phyloP scores from a whole-genome alignment of 2,113 vertebrate species.

The Gallinago jamesoni region DNA sequence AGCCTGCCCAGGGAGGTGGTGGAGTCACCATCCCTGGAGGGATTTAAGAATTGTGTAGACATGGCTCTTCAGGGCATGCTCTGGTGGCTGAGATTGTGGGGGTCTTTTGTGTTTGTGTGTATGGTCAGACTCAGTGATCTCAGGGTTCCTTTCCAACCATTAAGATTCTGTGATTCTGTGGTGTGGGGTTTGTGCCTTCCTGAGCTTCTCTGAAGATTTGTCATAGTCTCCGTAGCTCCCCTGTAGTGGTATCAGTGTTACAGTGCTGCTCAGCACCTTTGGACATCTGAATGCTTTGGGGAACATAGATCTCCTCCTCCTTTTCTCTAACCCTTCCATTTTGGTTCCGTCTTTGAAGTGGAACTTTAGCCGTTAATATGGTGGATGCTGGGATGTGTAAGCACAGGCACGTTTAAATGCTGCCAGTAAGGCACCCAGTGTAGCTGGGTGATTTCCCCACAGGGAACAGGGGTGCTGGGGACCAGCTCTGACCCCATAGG shows the following conservation, averaged over 20 bases:
- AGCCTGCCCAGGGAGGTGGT: too few species aligned
- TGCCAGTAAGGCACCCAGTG: background rate
- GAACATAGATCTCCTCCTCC: background rate
- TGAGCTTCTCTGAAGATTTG: background rate
- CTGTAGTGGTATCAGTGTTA: background rate
- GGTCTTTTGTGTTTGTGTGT: too few species aligned
- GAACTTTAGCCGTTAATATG: background rate
- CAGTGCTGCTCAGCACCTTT: background rate
- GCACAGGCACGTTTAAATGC: background rate
- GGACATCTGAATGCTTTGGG: background rate
- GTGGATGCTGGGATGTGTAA: background rate
- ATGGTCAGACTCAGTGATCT: too few species aligned
- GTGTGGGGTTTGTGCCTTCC: background rate
- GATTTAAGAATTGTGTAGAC: too few species aligned
- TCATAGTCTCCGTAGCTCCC: background rate
- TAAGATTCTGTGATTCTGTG: too few species aligned
- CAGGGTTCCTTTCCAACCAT: too few species aligned
- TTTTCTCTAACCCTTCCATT: background rate
- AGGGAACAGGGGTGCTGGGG: fast-evolving
- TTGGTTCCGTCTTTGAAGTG: background rate
- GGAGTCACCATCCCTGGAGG: too few species aligned
- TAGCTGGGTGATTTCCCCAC: background rate
- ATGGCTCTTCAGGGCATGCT: too few species aligned
- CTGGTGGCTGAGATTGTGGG: too few species aligned
- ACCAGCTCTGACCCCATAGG: background rate